Percentiles rank a stretch among this genome's conserved stretches.
phyloP scores from a whole-genome alignment of 2,113 vertebrate species.

The Spheniscus mendiculus region DNA sequence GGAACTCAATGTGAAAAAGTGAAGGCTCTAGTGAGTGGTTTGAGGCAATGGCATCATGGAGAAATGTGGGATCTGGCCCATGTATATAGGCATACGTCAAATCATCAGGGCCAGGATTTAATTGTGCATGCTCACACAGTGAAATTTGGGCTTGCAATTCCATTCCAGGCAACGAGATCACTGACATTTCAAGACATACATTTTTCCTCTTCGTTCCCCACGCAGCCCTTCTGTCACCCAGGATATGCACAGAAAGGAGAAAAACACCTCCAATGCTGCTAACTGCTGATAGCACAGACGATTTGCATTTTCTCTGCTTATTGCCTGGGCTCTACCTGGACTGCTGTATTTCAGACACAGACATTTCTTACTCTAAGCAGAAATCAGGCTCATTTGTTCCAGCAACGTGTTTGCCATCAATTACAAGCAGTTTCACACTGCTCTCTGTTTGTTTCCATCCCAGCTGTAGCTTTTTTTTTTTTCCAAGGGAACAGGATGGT shows the following conservation, averaged over 20 bases:
- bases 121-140: background rate
- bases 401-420: background rate
- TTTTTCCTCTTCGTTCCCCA: background rate
- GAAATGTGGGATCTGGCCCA: background rate
- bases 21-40: background rate
- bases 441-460: background rate
- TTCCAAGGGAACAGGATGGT: background rate
- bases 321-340: background rate
- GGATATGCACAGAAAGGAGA: background rate
- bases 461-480: background rate
- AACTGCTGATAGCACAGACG: background rate
- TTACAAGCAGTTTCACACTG: background rate
- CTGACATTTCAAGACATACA: background rate
- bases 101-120: background rate
- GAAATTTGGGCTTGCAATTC: background rate
- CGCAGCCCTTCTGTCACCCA: background rate
- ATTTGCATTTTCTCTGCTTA: background rate
- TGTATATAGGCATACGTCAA: background rate
- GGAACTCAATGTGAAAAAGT: background rate
- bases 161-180: background rate
- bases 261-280: background rate
- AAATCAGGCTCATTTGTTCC: constrained; percentile 29
- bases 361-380: background rate
- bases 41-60: background rate
- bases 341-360: background rate